Base-by-base conservation (phyloP, 2,888 invertebrate genomes). In the Prosopocoilus inquinatus region DNA sequence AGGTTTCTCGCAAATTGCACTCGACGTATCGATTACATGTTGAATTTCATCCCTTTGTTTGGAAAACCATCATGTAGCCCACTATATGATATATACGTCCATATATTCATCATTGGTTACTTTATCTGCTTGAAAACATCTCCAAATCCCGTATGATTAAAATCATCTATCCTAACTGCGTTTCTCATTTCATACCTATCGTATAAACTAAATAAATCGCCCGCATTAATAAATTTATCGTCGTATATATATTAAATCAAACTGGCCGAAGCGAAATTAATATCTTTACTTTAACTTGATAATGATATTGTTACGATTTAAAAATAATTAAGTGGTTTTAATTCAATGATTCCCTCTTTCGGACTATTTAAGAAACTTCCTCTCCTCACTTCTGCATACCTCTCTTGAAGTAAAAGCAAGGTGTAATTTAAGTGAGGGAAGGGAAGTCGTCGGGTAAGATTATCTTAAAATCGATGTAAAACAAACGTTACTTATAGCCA, bases 61-160 rank as follows among this genome's bases (percentile, higher is more conserved):
- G 55, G 58, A 51, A 60, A 58, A 55, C 60, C 58, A 58, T 60
- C 58, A 58, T 51, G 58, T 55, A 46, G 50, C 49, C 55, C 60
- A 58, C 53, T 58, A 60, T 48, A 58, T 53, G 53, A 58, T 38
- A 39, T 49, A 39, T 47, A 13, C 32, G 15, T 28, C 33, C 34
- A 34, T 44, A 50, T 50, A 44, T 50, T 44, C 50, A 50, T 50
- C 50, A 32, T 41, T 28, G 43, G 50, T 50, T 44, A 32, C 43
- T 34, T 50, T 50, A 50, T 50, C 50, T 50, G 43, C 33, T 50
- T 13, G 50, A 50, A 50, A 50, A 50, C 46, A 46, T 46, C 38
- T 52, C 46, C 16, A 38, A 45, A 35, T 38, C 38, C 45, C 28
- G 46, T 34, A 46, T 52, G 52, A 52, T 52, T 52, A 46, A 52